A percentile compares a stretch with the other conserved stretches of the same genome.
phyloP scores from a whole-genome alignment of 2,797 vertebrate genomes.

The Decapterus maruadsi region DNA sequence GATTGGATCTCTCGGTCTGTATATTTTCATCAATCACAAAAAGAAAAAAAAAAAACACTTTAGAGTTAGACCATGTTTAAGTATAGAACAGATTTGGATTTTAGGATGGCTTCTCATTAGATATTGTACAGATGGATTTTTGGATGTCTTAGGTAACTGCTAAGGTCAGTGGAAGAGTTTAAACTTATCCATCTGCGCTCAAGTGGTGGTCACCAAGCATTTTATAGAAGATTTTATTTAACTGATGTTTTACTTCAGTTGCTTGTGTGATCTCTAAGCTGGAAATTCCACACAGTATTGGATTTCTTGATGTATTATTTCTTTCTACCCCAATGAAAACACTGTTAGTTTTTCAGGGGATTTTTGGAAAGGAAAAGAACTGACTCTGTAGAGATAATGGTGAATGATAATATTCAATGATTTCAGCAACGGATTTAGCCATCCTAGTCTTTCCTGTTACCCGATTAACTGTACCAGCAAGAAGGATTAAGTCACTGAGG shows the following conservation, averaged over 20 bases:
- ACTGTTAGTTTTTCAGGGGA: too few relatives aligned
- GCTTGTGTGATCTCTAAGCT: conserved; percentile 46
- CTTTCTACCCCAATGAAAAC: too few relatives aligned
- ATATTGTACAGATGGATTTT: conserved; percentile 7
- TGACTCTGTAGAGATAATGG: too few relatives aligned
- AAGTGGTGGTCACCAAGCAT: conserved; percentile 32
- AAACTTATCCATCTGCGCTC: conserved; percentile 27
- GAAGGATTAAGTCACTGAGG: not conserved
- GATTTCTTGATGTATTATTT: conserved; percentile 19
- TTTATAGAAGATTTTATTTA: conserved; percentile 68
- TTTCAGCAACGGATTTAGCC: too few relatives aligned
- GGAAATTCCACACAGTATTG: conserved; percentile 39
- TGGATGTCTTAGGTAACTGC: conserved; percentile 1
- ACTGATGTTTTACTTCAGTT: conserved; percentile 60
- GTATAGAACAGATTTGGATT: too few relatives aligned
- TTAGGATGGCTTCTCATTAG: not conserved
- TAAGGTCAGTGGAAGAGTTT: conserved; percentile 10
- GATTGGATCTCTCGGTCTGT: not conserved
- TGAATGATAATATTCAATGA: too few relatives aligned
- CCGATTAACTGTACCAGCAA: not conserved
- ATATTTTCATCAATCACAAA: conserved; percentile 21
- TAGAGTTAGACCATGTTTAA: too few relatives aligned
- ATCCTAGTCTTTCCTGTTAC: too few relatives aligned
- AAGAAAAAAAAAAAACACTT: not conserved
- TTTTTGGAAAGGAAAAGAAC: not conserved